A percentile compares a stretch with the other conserved stretches of the same genome.
Evolutionary conservation across 2,113 vertebrate species (phyloP).

Genomic region (Potamarius usumacintae): DNA sequence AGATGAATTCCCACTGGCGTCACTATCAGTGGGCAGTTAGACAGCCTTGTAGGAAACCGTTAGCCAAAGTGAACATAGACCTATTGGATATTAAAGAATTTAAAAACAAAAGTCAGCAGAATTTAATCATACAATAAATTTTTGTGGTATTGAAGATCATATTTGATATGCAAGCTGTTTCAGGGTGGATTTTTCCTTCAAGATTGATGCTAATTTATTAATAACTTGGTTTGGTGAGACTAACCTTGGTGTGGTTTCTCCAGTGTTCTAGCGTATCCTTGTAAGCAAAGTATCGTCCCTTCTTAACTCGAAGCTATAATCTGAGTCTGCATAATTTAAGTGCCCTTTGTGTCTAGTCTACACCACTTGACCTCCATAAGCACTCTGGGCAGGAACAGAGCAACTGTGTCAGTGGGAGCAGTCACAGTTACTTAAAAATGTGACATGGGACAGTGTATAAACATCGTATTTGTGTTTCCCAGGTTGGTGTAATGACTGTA

Average conservation of each 20-base stretch:
- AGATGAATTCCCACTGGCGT: not conserved
- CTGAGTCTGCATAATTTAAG: not conserved
- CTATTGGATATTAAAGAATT: not conserved
- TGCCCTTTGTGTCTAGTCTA: not conserved
- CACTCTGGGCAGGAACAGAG: not conserved
- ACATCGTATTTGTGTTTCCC: not conserved
- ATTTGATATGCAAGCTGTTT: not conserved
- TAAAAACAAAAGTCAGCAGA: not conserved
- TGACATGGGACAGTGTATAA: not conserved
- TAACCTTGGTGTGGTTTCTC: constrained; percentile 20
- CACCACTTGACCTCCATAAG: not conserved
- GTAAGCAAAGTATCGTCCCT: not conserved
- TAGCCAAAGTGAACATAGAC: not conserved
- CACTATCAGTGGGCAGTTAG: not conserved
- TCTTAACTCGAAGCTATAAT: not conserved
- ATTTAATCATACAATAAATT: not conserved
- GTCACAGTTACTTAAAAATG: no score
- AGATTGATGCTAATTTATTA: not conserved
- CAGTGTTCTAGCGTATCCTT: constrained; percentile 1
- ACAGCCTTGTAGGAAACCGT: not conserved
- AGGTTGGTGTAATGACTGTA: not conserved
- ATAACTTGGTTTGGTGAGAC: not conserved
- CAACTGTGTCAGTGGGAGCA: not conserved
- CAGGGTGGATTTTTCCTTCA: constrained; percentile 15
- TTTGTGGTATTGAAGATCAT: not conserved